These are phyloP conservation scores for Petroica traversi DNA, from an alignment of 2,113 vertebrate genomes.

Conservation along the genomic window DNA sequence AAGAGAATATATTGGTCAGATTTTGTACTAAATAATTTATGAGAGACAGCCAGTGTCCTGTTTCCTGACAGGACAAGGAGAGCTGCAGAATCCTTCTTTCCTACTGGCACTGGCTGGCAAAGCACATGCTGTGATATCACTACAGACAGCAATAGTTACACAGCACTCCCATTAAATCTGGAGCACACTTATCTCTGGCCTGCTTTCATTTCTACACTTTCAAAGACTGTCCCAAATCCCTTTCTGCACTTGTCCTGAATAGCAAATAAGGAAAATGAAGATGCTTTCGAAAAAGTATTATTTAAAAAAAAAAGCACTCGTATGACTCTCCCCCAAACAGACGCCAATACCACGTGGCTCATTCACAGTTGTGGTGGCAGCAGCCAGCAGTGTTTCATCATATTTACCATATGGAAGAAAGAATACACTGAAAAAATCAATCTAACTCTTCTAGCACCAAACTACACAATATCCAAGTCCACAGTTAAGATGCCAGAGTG, in stretches of 20 bases:
- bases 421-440: background rate
- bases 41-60: background rate
- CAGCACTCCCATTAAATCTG: background rate
- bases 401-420: slow-evolving; percentile 17
- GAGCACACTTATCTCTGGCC: background rate
- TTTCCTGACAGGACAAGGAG: background rate
- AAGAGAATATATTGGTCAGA: background rate
- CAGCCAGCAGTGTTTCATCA: background rate
- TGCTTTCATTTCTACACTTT: background rate
- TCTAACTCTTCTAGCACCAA: background rate
- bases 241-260: background rate
- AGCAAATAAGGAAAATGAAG: background rate
- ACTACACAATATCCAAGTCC: background rate
- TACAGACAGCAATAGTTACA: background rate
- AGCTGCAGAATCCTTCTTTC: background rate
- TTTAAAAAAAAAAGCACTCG: rapidly evolving
- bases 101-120: background rate
- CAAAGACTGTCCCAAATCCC: background rate
- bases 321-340: background rate
- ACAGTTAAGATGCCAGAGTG: background rate
- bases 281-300: background rate
- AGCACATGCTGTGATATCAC: background rate
- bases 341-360: background rate
- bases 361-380: background rate
- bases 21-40: background rate